phyloP scores from a whole-genome alignment of 2,797 vertebrate species.

The Paratrypauchen microcephalus region DNA sequence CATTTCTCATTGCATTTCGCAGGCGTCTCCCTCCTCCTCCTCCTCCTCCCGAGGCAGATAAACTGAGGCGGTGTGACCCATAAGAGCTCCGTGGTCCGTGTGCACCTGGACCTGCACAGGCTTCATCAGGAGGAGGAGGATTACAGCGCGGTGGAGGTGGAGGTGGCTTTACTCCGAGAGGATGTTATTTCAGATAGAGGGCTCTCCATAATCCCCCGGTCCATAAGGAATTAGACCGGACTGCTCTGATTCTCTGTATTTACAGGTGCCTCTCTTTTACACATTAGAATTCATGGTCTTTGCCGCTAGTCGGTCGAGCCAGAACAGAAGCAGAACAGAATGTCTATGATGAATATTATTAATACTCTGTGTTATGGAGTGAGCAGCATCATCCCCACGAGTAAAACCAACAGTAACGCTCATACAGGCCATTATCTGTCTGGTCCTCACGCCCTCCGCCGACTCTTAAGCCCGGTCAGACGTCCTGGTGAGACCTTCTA shows the following conservation, averaged over 20 bases:
- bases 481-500: too few relatives aligned
- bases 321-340: too few relatives aligned
- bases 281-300: background rate
- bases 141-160: constrained; percentile 74
- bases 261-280: background rate
- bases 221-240: background rate
- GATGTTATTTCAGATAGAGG: constrained; percentile 8
- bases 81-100: constrained; percentile 73
- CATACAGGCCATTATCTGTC: too few relatives aligned
- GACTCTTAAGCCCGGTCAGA: too few relatives aligned
- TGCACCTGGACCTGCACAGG: constrained; percentile 67
- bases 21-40: constrained; percentile 11
- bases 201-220: background rate
- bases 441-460: too few relatives aligned
- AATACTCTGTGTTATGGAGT: too few relatives aligned
- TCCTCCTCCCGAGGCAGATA: background rate
- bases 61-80: constrained; percentile 43
- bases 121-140: constrained; percentile 64
- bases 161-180: constrained; percentile 53
- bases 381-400: too few relatives aligned
- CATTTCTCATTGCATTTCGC: constrained; percentile 33
- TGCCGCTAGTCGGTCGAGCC: background rate
- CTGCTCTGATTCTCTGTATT: background rate
- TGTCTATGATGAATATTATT: too few relatives aligned
- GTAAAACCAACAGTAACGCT: too few relatives aligned